Conservation (phyloP, 2,113 vertebrate species). For the Labeo rohita region DNA sequence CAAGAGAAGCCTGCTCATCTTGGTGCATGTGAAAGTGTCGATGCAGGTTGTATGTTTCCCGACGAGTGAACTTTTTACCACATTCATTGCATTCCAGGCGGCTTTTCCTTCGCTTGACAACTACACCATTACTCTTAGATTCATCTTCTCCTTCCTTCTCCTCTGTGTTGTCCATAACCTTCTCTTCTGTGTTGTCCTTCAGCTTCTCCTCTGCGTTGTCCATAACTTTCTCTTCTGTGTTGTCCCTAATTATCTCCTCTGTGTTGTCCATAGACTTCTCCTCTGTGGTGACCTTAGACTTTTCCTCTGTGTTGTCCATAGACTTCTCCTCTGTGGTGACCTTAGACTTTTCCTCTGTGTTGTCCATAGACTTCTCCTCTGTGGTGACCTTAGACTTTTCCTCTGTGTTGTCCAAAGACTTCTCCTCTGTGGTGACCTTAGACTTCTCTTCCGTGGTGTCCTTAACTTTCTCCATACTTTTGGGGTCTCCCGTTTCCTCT, state of each 20-base stretch:
- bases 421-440: neutral
- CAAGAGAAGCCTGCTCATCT: constrained; percentile 74
- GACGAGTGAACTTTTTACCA: constrained; percentile 72
- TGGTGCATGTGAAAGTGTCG: constrained; percentile 77
- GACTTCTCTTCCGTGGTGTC: neutral
- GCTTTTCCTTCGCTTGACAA: constrained; percentile 61
- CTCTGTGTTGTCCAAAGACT: too few species aligned
- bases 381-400: too few species aligned
- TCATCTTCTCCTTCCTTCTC: constrained; percentile 1
- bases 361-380: too few species aligned
- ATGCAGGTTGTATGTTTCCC: constrained; percentile 78
- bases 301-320: neutral
- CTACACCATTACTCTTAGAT: constrained; percentile 9
- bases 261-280: too few species aligned
- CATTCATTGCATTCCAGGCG: constrained; percentile 74
- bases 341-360: neutral
- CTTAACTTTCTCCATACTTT: neutral
- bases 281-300: too few species aligned
- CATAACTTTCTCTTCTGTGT: neutral
- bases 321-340: neutral
- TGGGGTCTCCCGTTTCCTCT: neutral
- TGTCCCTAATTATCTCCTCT: too few species aligned
- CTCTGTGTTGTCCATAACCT: neutral
- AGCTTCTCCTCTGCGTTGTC: neutral
- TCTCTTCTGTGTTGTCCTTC: constrained; percentile 3